A percentile compares a stretch with the other conserved stretches of the same genome.
Evolutionary conservation across 2,888 invertebrate genomes (phyloP).

Genomic region (Philonicus albiceps): DNA sequence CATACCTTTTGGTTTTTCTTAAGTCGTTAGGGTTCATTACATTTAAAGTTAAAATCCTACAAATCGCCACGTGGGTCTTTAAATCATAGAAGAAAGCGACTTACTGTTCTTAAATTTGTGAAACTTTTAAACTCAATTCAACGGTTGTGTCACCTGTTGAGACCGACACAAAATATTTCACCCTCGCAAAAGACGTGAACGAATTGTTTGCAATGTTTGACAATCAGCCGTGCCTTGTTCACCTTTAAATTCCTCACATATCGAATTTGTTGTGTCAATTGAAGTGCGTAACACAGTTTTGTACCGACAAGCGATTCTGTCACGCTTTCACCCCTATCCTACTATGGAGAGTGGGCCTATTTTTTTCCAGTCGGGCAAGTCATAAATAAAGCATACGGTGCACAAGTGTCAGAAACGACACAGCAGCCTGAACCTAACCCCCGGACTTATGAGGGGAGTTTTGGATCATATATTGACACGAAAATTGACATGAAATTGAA

Average conservation of each 20-base stretch:
- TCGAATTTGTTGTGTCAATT: slow-evolving; percentile 45
- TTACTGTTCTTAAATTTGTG: not conserved
- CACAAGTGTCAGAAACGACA: slow-evolving; percentile 40
- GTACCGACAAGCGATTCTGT: slow-evolving; percentile 36
- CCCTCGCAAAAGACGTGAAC: not conserved
- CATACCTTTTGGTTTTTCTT: not conserved
- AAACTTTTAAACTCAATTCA: not conserved
- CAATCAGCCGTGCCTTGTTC: slow-evolving; percentile 19
- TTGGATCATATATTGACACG: slow-evolving; percentile 61
- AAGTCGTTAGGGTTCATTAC: not conserved
- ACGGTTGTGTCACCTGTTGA: not conserved
- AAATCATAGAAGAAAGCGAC: not conserved
- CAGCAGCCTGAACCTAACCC: not conserved
- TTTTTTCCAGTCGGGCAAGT: slow-evolving; percentile 44
- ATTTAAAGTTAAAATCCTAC: not conserved
- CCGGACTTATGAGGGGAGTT: slow-evolving; percentile 25
- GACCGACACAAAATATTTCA: not conserved
- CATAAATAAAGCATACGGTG: slow-evolving; percentile 45
- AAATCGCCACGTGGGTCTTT: not conserved
- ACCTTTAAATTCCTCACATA: slow-evolving; percentile 1
- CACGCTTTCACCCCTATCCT: slow-evolving; percentile 28
- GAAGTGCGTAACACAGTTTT: slow-evolving; percentile 46
- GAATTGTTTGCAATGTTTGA: slow-evolving; percentile 17
- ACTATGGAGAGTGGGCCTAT: not conserved
- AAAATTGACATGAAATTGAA: slow-evolving; percentile 65